Evolutionary conservation across 2,113 vertebrate genomes (phyloP), one percentile per base, ranked within the genome.

Genomic region (Dipodomys ordii): DNA sequence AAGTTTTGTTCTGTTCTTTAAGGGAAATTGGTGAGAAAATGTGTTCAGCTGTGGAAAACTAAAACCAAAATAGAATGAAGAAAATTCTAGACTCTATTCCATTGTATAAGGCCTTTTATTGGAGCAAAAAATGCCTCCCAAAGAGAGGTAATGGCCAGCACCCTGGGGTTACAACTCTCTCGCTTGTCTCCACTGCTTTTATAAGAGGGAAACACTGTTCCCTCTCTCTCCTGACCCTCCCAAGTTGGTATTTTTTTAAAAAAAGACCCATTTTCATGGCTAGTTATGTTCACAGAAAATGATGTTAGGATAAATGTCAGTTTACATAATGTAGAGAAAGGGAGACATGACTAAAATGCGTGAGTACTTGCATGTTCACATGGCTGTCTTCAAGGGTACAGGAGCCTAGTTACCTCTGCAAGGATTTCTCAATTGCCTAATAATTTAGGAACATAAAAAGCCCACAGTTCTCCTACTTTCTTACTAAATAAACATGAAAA

Each of bases 401-500:
- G 28, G 30, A 64, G 35, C 28, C 57, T 88, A 71, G 25, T 60
- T 69, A 22, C 27, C 67, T 81, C 57, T 73, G 77, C 69, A 60
- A 93, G 64, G 53, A 90, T 92, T 92, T 94, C 67, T 69, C 82
- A n/a, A 57, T 91, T 83, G 39, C 35, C n/a, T 76, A 46, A 68
- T 81, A 32, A 87, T 82, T 84, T 84, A 19, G 49, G 53, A 6
- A 22, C 4, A 27, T 72, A 10, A 82, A 62, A 44, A 57, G 3
- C 53, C 53, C n/a, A 78, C 9, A 30, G 60, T 64, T 81, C 92
- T 64, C 20, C 39, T 85, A 32, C 81, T 85, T 92, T 74, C 18
- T 74, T 74, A 46, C 82, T 76, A 96, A 95, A 79, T 73, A 95
- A 85, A 28, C 23, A 57, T 74, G 25, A 87, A 91, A 93, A 79